Base-by-base conservation (phyloP, 2,797 vertebrate genomes). In the Sylvilagus floridanus region DNA sequence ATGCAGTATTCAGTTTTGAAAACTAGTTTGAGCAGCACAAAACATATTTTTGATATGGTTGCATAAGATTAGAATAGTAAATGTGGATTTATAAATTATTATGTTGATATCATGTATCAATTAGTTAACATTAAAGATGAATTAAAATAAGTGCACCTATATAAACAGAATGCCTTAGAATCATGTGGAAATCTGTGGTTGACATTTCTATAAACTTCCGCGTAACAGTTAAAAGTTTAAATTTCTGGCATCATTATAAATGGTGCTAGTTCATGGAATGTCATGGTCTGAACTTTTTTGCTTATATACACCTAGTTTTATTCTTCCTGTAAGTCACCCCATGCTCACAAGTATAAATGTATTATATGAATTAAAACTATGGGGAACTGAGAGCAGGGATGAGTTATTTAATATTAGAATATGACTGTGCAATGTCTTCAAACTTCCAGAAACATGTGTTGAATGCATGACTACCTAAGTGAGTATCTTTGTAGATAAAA, bases 181-280 rank as follows among this genome's bases (percentile, higher is more conserved):
- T 11, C 30, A 32, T 92, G 42, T 91, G 6, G 83, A 32, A 86
- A 86, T 47, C 79, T 84, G 24, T 8, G 17, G 66, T 24, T 85
- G 62, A 83, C 32, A 69, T 83, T 91, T 91, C 19, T 62, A 78
- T 90, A 77, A 68, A 78, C 30, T 91, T 92, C 17, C 28, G 85
- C 79, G 4, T 89, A 91, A 84, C n/a, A 90, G 88, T 92, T 92
- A n/a, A 54, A 84, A 60, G 50, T 84, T 77, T 83, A 91, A 52
- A 83, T 91, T 83, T 93, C 52, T 93, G 69, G 35, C 52, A 92
- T 19, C 24, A 57, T 72, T 73, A 68, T 63, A 62, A 57, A 62
- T 42, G 88, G 21, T 26, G 14, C 22, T 35, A 79, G 21, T 79
- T 50, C 66, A 82, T 90, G 26, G 35, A 73, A 95, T 63, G 35